Conservation (phyloP, 2,113 vertebrate species). For the Poeciliopsis retropinna region DNA sequence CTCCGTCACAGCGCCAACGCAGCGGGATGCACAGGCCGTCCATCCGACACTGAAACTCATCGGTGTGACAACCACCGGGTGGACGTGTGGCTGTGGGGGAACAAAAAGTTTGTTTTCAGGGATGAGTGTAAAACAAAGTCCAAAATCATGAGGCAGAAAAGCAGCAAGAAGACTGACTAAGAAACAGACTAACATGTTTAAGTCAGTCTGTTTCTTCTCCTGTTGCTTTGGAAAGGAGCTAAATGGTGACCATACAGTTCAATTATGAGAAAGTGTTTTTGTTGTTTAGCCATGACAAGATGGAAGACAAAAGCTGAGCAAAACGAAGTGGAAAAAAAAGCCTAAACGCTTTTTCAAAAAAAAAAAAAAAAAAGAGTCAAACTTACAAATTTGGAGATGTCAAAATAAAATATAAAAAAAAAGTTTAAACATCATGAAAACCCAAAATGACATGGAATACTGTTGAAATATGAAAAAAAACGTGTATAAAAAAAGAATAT, state of each 20-base stretch:
- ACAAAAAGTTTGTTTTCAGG: background rate
- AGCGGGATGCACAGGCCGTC: slow-evolving; percentile 94
- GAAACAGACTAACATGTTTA: slow-evolving; percentile 16
- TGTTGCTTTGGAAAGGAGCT: slow-evolving; percentile 4
- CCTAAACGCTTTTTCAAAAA: background rate
- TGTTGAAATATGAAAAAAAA: background rate
- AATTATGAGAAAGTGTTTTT: background rate
- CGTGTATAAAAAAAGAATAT: too few species aligned
- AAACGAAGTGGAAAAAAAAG: background rate
- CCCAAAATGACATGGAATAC: background rate
- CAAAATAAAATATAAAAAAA: background rate
- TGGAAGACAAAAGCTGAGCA: background rate
- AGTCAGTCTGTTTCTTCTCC: slow-evolving; percentile 20
- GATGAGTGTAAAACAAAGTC: slow-evolving; percentile 7
- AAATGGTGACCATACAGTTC: background rate
- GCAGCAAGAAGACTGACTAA: slow-evolving; percentile 9
- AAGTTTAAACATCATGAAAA: too few species aligned
- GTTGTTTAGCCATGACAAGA: background rate
- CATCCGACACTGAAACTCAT: slow-evolving; percentile 95
- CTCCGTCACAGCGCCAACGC: slow-evolving; percentile 94
- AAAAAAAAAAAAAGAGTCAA: background rate
- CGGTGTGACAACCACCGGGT: slow-evolving; percentile 91
- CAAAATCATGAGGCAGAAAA: slow-evolving; percentile 15
- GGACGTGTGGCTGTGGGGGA: slow-evolving; percentile 87
- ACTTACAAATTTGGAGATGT: too few species aligned